Evolutionary conservation across 2,888 invertebrate genomes (phyloP), one percentile per base, ranked within the genome.

Genomic region (Pedicia rivosa): DNA sequence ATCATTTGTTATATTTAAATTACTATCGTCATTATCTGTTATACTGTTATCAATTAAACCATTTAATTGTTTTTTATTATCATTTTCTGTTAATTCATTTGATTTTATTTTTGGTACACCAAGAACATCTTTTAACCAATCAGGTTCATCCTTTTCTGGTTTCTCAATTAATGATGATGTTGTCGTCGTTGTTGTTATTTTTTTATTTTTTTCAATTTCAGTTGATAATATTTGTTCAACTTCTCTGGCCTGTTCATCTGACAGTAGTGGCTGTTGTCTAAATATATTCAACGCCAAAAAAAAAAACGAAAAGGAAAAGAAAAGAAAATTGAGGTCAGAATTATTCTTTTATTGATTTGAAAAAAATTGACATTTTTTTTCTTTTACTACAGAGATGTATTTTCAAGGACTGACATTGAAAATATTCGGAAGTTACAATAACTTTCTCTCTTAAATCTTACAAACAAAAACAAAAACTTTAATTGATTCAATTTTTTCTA

Each of bases 181-280:
- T 43, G 40, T 26, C 36, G 46, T 31, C 37, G 50, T 24, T 45
- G 44, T 43, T 50, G 49, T 26, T n/a, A n/a, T n/a, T n/a, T n/a
- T n/a, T n/a, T n/a, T n/a, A n/a, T n/a, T n/a, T n/a, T n/a, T n/a
- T n/a, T n/a, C n/a, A 54, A 54, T 56, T 8, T 67, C 67, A 46
- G 78, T 74, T 46, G 78, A 78, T 50, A 88, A 57, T 56, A 88
- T 70, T 54, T 80, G 74, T 47, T 79, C 79, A 47, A 87, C 83
- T 67, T 88, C 86, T 60, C 83, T 82, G 47, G 87, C 87, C 63
- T 87, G 86, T 64, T 87, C 87, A 59, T 88, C 87, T 42, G 84
- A 83, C 53, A 84, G 68, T 53, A 84, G 65, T 55, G 76, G 74
- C 63, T 81, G 81, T 70, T 79, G 78, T 61, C 81, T 81, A 63